Percentiles rank a stretch among this genome's conserved stretches.
phyloP scores from a whole-genome alignment of 2,797 vertebrate genomes.

The Myotis vivesi region DNA sequence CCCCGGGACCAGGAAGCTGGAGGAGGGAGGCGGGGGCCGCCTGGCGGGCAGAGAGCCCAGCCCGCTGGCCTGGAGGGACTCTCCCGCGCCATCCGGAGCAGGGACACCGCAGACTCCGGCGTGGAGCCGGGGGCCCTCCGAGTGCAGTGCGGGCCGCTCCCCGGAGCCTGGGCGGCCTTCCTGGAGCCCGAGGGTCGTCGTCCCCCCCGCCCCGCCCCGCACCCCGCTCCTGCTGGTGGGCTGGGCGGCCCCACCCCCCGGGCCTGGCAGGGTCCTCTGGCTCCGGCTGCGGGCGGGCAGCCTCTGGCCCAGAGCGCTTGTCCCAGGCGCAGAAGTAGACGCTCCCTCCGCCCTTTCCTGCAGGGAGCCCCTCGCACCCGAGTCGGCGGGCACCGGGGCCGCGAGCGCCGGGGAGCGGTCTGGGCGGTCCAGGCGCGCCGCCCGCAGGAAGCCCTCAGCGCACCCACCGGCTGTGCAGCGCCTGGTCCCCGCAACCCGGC shows the following conservation, averaged over 20 bases:
- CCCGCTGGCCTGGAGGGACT: background rate
- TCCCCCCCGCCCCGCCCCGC: background rate
- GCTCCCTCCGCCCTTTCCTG: background rate
- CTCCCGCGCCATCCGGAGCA: background rate
- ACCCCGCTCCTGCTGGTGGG: background rate
- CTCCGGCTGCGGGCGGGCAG: background rate
- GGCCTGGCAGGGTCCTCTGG: background rate
- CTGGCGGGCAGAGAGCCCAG: background rate
- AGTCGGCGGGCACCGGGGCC: too few relatives aligned
- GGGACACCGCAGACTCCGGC: background rate
- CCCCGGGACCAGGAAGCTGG: background rate
- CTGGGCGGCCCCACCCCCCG: background rate
- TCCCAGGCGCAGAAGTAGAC: background rate
- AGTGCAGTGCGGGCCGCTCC: background rate
- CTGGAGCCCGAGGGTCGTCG: background rate
- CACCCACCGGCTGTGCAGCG: constrained; percentile 88
- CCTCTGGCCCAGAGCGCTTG: background rate
- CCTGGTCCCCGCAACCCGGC: constrained; percentile 74
- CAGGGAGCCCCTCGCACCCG: background rate
- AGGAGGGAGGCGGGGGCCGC: background rate
- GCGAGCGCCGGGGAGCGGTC: background rate
- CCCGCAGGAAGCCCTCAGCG: constrained; percentile 88
- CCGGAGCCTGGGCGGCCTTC: background rate
- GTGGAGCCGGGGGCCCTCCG: background rate
- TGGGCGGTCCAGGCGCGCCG: constrained; percentile 82